Evolutionary conservation across 2,113 vertebrate genomes (phyloP), one percentile per base, ranked within the genome.

Genomic region (Panthera uncia): DNA sequence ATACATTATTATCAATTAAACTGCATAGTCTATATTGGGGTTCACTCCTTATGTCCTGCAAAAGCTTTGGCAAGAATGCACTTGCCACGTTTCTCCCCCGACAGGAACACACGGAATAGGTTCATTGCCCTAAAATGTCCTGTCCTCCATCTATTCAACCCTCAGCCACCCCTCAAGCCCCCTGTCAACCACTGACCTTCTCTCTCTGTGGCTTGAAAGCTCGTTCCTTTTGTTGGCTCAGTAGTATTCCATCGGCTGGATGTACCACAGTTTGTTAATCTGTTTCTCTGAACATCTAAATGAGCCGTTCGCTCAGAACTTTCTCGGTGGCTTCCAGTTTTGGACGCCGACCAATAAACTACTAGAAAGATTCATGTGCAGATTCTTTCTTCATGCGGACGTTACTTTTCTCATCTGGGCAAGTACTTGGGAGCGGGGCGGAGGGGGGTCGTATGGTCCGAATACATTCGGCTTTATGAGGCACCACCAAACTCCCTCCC

Each of bases 361-460:
- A 1, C 52, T 12, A 4, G 4, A 29, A n/a, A 18, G 13, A 36
- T 4, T 27, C 27, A 0, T 0, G 2, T 0, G 21, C 12, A 16
- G 31, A 31, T 50, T 19, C 45, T 96, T 69, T n/a, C 27, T 41
- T 69, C 5, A 4, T 3, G 6, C 18, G n/a, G 65, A 19, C 12
- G 1, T 31, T 1, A 11, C 11, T 57, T 57, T 50, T 31, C 15
- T 66, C 76, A 27, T 12, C 14, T 13, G 50, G 14, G 31, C 19
- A 13, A 31, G 25, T 23, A 19, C 13, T 78, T 12, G 57, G 36
- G 45, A 71, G 19, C 0, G 0, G 13, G 27, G 45, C 29, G 27
- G 31, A 69, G n/a, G 52, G 38, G 52, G 52, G 11, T 31, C 8
- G 0, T 4, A 2, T 5, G 38, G 31, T 19, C 29, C 55, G 21